Evolutionary conservation across 1,140 invertebrate genomes (phyloP), one percentile per base, ranked within the genome.

Genomic region (Mercenaria mercenaria): DNA sequence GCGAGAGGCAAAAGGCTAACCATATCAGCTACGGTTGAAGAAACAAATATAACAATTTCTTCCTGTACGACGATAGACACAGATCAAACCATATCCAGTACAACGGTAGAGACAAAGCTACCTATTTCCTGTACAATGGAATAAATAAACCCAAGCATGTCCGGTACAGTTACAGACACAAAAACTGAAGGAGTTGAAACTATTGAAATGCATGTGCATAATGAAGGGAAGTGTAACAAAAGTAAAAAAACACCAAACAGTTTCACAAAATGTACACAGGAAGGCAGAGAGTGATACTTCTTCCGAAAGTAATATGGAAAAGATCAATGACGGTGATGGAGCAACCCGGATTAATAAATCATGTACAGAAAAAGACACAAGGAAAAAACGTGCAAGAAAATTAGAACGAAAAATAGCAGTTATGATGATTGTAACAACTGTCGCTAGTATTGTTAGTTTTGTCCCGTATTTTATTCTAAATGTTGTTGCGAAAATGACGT

Each of bases 391-490:
- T 61, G 59, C 59, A 61, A 8, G 8, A 8, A 61, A 10, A 10
- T 13, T 61, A n/a, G 77, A 80, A 80, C 50, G 34, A 32, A 50
- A 80, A 32, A 52, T 80, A 56, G 29, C 77, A 13, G 13, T 80
- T 6, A 80, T 80, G 77, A 47, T 80, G 77, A 80, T 80, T 13
- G 43, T 52, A 32, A 52, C 43, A 4, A 52, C 77, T 10, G 11
- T 52, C 10, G 77, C 20, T 23, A 43, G 34, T n/a, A 18, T 80
- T 1, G 18, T 80, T 10, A 80, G 77, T 32, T 80, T 52, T 56
- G 2, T 80, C 15, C 77, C 77, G 1, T 52, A 80, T 32, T 80
- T 80, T 47, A 29, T 80, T 18, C 41, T 80, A 13, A 50, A 52
- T 41, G 8, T 80, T n/a, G 32, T n/a, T 18, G n/a, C 34, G 32